Conservation (phyloP, 1,140 invertebrate genomes). For the Sweltsa coloradensis region DNA sequence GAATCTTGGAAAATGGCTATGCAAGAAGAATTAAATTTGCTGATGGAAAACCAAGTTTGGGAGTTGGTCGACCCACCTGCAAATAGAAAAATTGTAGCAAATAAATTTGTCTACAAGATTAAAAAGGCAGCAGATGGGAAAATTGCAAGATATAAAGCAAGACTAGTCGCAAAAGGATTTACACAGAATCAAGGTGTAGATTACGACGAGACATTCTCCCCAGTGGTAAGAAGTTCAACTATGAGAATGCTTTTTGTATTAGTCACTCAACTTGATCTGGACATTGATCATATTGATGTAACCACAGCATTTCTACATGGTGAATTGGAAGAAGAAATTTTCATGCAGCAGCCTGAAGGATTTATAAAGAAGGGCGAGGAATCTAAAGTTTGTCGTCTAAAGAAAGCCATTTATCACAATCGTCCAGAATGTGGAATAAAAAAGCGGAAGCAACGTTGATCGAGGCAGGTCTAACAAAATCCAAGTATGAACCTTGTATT, state of each 20-base stretch:
- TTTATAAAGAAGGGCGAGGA: constrained; percentile 19
- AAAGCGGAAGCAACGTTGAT: not conserved
- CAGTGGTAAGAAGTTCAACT: constrained; percentile 24
- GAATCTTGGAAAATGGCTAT: constrained; percentile 26
- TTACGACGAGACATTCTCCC: constrained; percentile 28
- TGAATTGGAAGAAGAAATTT: constrained; percentile 26
- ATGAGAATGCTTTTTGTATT: constrained; percentile 28
- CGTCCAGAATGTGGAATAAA: constrained; percentile 18
- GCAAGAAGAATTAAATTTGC: constrained; percentile 24
- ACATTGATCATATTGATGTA: constrained; percentile 25
- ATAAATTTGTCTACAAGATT: constrained; percentile 26
- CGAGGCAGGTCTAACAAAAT: not conserved
- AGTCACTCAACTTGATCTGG: constrained; percentile 23
- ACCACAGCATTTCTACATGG: constrained; percentile 30
- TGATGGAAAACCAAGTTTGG: constrained; percentile 28
- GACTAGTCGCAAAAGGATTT: constrained; percentile 29
- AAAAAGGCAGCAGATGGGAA: constrained; percentile 22
- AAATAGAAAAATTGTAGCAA: constrained; percentile 15
- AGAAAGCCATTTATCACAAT: constrained; percentile 20
- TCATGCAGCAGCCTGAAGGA: constrained; percentile 26
- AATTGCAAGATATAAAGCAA: constrained; percentile 26
- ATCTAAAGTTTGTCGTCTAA: constrained; percentile 14
- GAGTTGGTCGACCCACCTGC: constrained; percentile 21
- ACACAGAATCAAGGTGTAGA: constrained; percentile 24
- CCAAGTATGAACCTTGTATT: not conserved